Evolutionary conservation across 2,797 vertebrate genomes (phyloP).

Genomic region (Sebastes matsubarae): DNA sequence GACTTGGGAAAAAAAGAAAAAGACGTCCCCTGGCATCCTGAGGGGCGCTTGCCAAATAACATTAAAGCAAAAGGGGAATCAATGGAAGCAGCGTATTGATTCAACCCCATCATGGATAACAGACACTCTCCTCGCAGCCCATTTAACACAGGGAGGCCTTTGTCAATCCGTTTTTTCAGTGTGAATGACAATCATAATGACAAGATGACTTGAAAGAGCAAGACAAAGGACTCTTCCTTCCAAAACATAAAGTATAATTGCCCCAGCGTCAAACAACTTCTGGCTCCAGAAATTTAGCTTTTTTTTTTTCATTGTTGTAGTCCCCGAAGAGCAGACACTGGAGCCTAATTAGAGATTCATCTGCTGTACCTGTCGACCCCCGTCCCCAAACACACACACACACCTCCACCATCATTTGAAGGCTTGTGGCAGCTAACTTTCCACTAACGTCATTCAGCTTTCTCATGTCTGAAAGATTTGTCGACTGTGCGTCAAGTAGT

Average conservation of each 20-base stretch:
- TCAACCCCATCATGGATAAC: constrained; percentile 53
- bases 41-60: constrained; percentile 50
- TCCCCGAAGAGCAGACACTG: constrained; percentile 17
- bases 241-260: constrained; percentile 19
- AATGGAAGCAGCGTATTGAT: constrained; percentile 65
- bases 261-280: constrained; percentile 19
- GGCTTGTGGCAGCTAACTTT: constrained; percentile 29
- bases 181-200: constrained; percentile 54
- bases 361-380: constrained; percentile 36
- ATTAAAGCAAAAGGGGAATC: constrained; percentile 61
- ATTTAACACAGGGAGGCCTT: constrained; percentile 61
- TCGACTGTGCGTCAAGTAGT: constrained; percentile 16
- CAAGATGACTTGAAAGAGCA: constrained; percentile 26
- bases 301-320: not conserved
- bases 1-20: constrained; percentile 20
- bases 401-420: constrained; percentile 14
- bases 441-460: constrained; percentile 29
- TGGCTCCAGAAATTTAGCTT: constrained; percentile 1
- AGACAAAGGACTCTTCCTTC: constrained; percentile 33
- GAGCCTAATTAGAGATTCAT: constrained; percentile 51
- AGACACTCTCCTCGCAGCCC: constrained; percentile 54
- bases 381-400: constrained; percentile 3
- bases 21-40: constrained; percentile 16
- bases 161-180: constrained; percentile 49
- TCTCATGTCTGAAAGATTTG: constrained; percentile 39